Conservation (phyloP, 1,140 invertebrate species). For the Paraescarpia echinospica region DNA sequence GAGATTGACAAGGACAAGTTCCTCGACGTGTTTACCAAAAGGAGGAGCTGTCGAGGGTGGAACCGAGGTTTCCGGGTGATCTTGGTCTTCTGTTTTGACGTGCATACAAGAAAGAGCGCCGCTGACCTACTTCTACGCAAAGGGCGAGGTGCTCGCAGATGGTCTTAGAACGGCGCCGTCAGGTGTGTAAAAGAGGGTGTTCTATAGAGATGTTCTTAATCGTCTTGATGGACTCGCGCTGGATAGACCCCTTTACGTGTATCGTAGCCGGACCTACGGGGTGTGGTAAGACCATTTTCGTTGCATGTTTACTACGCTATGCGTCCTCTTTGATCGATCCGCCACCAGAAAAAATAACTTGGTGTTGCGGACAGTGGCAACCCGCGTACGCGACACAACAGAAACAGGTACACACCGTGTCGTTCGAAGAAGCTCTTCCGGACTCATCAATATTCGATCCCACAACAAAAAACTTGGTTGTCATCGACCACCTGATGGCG, state of each 20-base stretch:
- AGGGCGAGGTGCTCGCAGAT: neutral
- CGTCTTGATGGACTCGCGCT: neutral
- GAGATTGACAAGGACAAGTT: neutral
- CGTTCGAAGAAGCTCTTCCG: neutral
- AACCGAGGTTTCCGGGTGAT: neutral
- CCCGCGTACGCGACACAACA: neutral
- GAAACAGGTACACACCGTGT: neutral
- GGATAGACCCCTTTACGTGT: neutral
- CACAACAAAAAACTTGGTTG: neutral
- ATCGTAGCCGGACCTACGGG: slow-evolving; percentile 8
- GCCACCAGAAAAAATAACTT: neutral
- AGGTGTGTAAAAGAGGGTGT: neutral
- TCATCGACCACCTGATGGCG: slow-evolving; percentile 8
- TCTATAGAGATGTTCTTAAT: neutral
- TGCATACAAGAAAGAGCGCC: neutral
- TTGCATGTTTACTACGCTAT: neutral
- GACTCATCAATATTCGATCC: neutral
- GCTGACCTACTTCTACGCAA: slow-evolving; percentile 7
- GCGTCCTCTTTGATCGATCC: neutral
- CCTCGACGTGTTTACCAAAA: neutral
- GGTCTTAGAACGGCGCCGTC: neutral
- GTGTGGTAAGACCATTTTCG: neutral
- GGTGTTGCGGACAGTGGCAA: neutral
- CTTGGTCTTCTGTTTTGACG: neutral
- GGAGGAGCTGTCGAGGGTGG: neutral